Evolutionary conservation across 2,797 vertebrate species (phyloP).

Genomic region (Argentina silus): DNA sequence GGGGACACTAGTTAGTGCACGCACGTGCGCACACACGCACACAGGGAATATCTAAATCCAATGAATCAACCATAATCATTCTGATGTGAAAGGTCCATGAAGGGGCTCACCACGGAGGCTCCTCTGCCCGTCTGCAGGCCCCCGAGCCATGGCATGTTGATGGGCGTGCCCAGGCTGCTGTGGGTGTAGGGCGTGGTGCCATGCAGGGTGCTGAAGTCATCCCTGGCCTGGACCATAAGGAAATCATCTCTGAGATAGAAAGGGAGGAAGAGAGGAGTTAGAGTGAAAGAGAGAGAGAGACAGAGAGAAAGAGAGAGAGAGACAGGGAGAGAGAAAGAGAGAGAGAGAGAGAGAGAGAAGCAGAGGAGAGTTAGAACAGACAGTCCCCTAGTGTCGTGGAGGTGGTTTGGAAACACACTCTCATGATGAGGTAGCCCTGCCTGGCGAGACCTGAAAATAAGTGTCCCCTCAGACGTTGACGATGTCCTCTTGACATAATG

Average conservation of each 20-base stretch:
- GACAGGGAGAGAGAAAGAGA: not conserved
- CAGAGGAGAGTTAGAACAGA: not conserved
- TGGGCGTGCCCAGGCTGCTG: slow-evolving; percentile 93
- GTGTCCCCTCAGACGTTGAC: too few species aligned
- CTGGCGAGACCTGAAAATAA: too few species aligned
- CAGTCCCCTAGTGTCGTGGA: not conserved
- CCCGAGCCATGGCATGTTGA: slow-evolving; percentile 98
- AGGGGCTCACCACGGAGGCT: slow-evolving; percentile 88
- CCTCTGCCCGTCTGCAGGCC: slow-evolving; percentile 94
- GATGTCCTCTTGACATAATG: too few species aligned
- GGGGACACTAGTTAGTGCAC: not conserved
- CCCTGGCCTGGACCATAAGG: slow-evolving; percentile 90
- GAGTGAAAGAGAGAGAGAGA: not conserved
- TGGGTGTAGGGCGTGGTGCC: slow-evolving; percentile 95
- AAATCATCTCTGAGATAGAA: slow-evolving; percentile 83
- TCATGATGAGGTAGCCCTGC: too few species aligned
- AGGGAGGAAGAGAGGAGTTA: not conserved
- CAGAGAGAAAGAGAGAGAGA: not conserved
- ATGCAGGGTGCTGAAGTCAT: slow-evolving; percentile 87
- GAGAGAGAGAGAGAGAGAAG: not conserved
- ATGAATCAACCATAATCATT: too few species aligned
- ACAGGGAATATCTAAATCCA: too few species aligned
- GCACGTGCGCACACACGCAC: too few species aligned
- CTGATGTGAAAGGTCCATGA: not conserved
- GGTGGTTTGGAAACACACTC: too few species aligned